Evolutionary conservation across 2,113 vertebrate species (phyloP), one percentile per base, ranked within the genome.

Genomic region (Macroglossus sobrinus): DNA sequence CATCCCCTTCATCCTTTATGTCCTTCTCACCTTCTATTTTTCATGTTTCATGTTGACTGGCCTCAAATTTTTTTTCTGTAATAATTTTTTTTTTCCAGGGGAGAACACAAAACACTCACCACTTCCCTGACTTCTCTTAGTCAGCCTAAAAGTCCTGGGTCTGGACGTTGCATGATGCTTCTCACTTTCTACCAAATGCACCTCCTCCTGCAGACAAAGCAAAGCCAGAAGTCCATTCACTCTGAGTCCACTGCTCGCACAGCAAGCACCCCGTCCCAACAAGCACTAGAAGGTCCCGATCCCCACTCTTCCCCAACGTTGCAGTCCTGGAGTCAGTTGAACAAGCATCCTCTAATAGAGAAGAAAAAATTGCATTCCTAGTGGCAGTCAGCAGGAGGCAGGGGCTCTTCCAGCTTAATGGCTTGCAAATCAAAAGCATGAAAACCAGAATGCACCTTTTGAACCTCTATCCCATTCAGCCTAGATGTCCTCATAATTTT

Each of bases 371-470:
- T 40, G 64, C 92, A 96, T 96, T 98, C 93, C 28, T 18, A 98
- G 93, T 85, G 93, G 95, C 95, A 98, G 96, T 93, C 97, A 97
- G 97, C 96, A 96, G 97, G 97, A 97, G 96, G 95, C 71, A 97
- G 81, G 59, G 96, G 96, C 53, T 94, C 86, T 97, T 91, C 91
- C 97, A 97, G 79, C 92, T 93, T 98, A 98, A 98, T 97, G 98
- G 97, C 96, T 98, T 98, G 97, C 97, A 98, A 98, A 98, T 98
- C 97, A 98, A 99, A 98, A 98, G 95, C 97, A 97, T 98, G 89
- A 98, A 98, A 98, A 84, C 74, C 95, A 96, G 97, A 94, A 59
- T 84, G 84, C 13, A 45, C 63, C 98, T 98, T 93, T 98, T 97
- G 97, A 98, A 98, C 89, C 55, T 55, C 96, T 97, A 98, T 98